phyloP scores from a whole-genome alignment of 2,797 vertebrate genomes.

The Onychomys torridus region DNA sequence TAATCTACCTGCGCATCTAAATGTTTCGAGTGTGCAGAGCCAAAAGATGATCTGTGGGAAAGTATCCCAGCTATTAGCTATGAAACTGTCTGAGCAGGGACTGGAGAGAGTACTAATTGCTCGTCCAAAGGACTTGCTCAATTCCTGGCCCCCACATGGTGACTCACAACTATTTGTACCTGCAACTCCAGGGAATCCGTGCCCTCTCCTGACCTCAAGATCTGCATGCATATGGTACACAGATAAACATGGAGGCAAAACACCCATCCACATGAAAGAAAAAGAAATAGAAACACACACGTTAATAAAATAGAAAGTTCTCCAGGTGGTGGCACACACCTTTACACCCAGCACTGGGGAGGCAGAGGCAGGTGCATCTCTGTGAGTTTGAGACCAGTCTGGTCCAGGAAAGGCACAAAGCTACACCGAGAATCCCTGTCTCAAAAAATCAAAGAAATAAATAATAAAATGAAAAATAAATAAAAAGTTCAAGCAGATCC shows the following conservation, averaged over 20 bases:
- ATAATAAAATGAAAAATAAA: neutral
- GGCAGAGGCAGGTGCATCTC: neutral
- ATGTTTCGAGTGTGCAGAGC: slow-evolving; percentile 32
- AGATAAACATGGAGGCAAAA: neutral
- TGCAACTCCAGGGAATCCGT: neutral
- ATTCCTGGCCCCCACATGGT: neutral
- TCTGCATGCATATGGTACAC: neutral
- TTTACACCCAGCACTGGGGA: neutral
- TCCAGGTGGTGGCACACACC: neutral
- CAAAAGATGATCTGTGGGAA: slow-evolving; percentile 17
- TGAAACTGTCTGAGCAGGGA: neutral
- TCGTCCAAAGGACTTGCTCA: neutral
- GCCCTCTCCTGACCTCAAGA: neutral
- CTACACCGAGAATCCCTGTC: neutral
- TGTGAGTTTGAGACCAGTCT: neutral
- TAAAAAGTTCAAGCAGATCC: neutral
- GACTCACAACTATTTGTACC: neutral
- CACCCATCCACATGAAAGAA: neutral
- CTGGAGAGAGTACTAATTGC: neutral
- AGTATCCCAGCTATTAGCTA: neutral
- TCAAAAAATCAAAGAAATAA: neutral
- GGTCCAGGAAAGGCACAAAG: neutral
- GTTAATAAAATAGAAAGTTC: neutral
- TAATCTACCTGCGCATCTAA: slow-evolving; percentile 20
- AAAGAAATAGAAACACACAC: neutral